Evolutionary conservation across 92 coral and sea anemone species (phyloP).

Genomic region (Porites rus): DNA sequence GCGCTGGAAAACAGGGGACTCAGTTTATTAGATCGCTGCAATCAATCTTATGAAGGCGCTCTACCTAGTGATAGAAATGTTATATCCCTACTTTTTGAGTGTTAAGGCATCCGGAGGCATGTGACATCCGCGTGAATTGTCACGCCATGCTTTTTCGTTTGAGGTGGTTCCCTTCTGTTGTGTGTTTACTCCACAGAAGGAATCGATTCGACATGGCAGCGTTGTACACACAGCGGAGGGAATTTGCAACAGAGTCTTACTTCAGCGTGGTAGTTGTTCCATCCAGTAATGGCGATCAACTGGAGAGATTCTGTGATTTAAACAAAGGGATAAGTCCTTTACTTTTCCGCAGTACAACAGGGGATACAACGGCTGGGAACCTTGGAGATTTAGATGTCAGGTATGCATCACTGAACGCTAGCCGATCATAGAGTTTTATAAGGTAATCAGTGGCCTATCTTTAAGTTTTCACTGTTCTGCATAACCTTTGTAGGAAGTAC

Average conservation of each 20-base stretch:
- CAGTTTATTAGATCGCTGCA: too few relatives aligned
- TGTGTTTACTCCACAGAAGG: not conserved
- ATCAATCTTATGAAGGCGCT: too few relatives aligned
- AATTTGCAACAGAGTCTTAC: constrained; percentile 9
- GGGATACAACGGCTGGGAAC: constrained; percentile 61
- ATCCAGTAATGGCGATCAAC: constrained; percentile 56
- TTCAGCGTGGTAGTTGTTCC: constrained; percentile 71
- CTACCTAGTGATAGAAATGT: too few relatives aligned
- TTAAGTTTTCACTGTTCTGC: too few relatives aligned
- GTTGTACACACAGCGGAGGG: not conserved
- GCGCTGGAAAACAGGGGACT: too few relatives aligned
- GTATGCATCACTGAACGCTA: constrained; percentile 32
- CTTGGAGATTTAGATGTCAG: constrained; percentile 70
- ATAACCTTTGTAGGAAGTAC: too few relatives aligned
- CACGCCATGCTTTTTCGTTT: not conserved
- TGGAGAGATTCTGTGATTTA: constrained; percentile 71
- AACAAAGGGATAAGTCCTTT: constrained; percentile 70
- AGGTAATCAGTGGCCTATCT: too few relatives aligned
- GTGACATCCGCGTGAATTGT: constrained; percentile 16
- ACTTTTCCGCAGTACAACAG: constrained; percentile 68
- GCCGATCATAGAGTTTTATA: not conserved
- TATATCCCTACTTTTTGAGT: too few relatives aligned
- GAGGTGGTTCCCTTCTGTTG: not conserved
- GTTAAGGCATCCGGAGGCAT: not conserved
- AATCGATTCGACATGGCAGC: not conserved